phyloP scores from a whole-genome alignment of 2,113 vertebrate genomes.

The Corythaixoides concolor region DNA sequence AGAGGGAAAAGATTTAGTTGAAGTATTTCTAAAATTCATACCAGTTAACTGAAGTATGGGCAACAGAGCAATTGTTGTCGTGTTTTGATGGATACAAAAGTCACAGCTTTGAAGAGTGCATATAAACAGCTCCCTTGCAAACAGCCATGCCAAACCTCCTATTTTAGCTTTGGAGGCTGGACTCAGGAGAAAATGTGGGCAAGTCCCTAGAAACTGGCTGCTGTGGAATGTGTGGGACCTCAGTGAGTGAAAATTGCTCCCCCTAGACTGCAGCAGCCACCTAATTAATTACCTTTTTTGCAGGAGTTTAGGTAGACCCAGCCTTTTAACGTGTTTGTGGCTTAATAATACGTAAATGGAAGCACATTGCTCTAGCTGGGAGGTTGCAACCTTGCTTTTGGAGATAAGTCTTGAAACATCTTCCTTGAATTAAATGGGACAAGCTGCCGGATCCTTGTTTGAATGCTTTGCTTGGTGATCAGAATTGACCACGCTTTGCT shows the following conservation, averaged over 20 bases:
- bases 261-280: background rate
- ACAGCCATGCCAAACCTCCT: rapidly evolving
- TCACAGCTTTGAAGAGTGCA: rapidly evolving
- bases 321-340: rapidly evolving
- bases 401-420: background rate
- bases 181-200: background rate
- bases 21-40: background rate
- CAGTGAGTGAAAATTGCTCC: background rate
- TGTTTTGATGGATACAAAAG: background rate
- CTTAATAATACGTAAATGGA: background rate
- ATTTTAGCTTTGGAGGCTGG: background rate
- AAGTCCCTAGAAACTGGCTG: background rate
- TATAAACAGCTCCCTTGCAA: background rate
- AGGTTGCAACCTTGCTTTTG: background rate
- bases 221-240: background rate
- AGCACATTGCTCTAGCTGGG: background rate
- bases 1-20: background rate
- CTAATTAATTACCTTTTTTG: background rate
- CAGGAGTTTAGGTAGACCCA: background rate
- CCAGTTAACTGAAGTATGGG: background rate
- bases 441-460: background rate
- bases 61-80: background rate
- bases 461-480: background rate
- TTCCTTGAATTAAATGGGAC: background rate
- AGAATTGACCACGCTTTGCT: background rate